Evolutionary conservation across 2,797 vertebrate species (phyloP).

Genomic region (Tapera naevia): DNA sequence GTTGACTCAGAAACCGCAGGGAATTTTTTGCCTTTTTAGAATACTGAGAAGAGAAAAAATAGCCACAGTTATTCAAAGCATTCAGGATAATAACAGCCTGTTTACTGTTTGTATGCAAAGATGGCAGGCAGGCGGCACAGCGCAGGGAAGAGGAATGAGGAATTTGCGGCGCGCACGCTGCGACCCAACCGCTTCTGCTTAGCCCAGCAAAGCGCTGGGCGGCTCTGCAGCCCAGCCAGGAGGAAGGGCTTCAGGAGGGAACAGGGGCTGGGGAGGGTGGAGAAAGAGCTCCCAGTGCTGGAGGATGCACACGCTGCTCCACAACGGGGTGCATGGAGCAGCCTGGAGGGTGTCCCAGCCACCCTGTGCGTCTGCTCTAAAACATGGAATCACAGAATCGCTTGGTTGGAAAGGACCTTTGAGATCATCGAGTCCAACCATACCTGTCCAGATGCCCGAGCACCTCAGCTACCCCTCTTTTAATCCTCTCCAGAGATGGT

Average conservation of each 20-base stretch:
- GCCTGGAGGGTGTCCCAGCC: rapidly evolving
- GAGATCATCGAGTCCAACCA: too few species aligned
- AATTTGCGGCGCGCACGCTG: slow-evolving; percentile 8
- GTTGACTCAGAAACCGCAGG: slow-evolving; percentile 72
- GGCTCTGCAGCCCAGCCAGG: too few species aligned
- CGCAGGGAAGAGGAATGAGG: slow-evolving; percentile 63
- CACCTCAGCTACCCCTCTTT: too few species aligned
- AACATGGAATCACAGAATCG: neutral
- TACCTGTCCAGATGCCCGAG: too few species aligned
- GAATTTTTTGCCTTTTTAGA: slow-evolving; percentile 78
- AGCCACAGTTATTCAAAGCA: slow-evolving; percentile 78
- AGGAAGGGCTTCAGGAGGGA: neutral
- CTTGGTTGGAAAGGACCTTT: too few species aligned
- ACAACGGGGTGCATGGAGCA: neutral
- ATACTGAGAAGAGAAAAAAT: slow-evolving; percentile 79
- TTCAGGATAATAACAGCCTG: slow-evolving; percentile 76
- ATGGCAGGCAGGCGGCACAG: slow-evolving; percentile 73
- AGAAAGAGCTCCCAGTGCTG: neutral
- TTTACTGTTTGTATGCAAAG: slow-evolving; percentile 76
- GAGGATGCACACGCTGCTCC: rapidly evolving
- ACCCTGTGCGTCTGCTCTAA: too few species aligned
- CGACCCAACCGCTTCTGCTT: neutral
- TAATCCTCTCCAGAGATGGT: too few species aligned
- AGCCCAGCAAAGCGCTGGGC: neutral
- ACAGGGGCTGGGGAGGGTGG: neutral